Evolutionary conservation across 2,888 invertebrate species (phyloP), one percentile per base, ranked within the genome.

Genomic region (Chesias legatella): DNA sequence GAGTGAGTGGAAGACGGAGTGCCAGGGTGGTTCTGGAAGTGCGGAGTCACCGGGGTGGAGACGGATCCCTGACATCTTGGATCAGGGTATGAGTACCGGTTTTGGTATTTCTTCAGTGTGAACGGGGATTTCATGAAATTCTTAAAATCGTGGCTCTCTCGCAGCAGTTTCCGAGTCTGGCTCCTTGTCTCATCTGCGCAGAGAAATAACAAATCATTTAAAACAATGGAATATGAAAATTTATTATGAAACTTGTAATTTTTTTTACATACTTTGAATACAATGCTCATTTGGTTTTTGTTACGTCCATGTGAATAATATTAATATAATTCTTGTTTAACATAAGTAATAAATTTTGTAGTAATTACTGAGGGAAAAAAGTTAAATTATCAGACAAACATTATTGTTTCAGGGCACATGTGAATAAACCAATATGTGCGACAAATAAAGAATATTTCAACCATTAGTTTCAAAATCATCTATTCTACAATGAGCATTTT

Each of bases 91-190:
- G 76, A 72, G 40, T 79, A 76, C 20, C 78, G 62, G 1, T 79
- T 79, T 46, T 83, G 84, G 54, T 82, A 88, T 54, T 86, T 86
- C 23, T 78, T 82, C n/a, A 89, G 60, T 7, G 85, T 85, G 39
- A 86, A 84, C 0, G 88, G 88, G 1, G 88, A 88, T 44, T 85
- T 86, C 17, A 88, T 82, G 35, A 88, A 88, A 49, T 80, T 83
- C 56, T 86, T 86, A 45, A 85, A 58, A 51, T 82, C 82, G 37
- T 76, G 64, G 24, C 56, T 70, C 46, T 84, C 81, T 48, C 72
- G 77, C 1, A 82, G 60, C 27, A 78, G 56, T 39, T 71, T 78
- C 38, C 64, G 66, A 1, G 74, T 67, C 11, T 73, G 75, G 43
- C 75, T 79, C 55, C 78, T 69, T 6, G 79, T 82, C 45, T 66